These are phyloP conservation scores for Cavia porcellus DNA, from an alignment of 2,113 vertebrate species.

Conservation along the genomic window DNA sequence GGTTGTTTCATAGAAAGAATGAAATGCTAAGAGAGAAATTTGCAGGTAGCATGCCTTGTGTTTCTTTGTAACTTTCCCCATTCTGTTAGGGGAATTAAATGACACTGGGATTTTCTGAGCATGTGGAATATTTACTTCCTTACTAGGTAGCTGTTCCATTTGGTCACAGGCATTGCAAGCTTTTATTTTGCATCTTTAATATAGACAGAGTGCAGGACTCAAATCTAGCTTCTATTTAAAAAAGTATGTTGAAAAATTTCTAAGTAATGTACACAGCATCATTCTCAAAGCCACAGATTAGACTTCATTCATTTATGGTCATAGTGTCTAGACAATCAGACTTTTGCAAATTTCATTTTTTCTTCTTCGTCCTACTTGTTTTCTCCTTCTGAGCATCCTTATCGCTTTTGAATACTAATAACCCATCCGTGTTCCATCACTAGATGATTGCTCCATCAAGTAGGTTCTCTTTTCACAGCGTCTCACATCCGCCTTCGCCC, in stretches of 20 bases:
- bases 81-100: slow-evolving; percentile 10
- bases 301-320: neutral
- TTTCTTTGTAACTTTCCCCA: slow-evolving; percentile 25
- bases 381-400: neutral
- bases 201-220: neutral
- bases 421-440: neutral
- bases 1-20: neutral
- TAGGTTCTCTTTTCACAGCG: neutral
- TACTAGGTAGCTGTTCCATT: neutral
- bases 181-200: neutral
- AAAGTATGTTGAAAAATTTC: neutral
- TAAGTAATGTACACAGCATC: neutral
- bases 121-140: neutral
- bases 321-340: neutral
- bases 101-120: neutral
- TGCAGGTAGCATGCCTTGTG: neutral
- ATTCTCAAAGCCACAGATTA: slow-evolving; percentile 31
- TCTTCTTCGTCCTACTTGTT: neutral
- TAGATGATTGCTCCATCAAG: neutral
- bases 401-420: neutral
- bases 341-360: neutral
- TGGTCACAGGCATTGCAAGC: neutral
- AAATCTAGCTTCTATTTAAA: neutral
- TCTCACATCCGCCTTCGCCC: neutral
- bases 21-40: slow-evolving; percentile 9